phyloP scores from a whole-genome alignment of 2,113 vertebrate species.

The Danionella cerebrum region DNA sequence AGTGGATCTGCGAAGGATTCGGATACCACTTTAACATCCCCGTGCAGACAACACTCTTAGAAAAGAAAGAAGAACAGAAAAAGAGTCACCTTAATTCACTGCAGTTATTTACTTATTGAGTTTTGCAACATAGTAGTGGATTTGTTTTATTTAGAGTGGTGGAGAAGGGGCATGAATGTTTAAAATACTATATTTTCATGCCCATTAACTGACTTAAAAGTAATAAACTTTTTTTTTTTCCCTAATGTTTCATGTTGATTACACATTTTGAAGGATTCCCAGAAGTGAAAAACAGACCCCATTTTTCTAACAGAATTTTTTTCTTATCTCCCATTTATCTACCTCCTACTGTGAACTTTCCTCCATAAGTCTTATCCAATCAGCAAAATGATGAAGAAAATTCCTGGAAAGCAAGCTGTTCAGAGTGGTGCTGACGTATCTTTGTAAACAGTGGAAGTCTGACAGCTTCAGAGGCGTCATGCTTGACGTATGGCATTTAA shows the following conservation, averaged over 20 bases:
- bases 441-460: conserved; percentile 28
- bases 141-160: too few species aligned
- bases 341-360: conserved; percentile 26
- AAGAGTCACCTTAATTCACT: background rate
- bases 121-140: too few species aligned
- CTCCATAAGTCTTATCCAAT: conserved; percentile 35
- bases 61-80: background rate
- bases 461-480: conserved; percentile 21
- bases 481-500: conserved; percentile 34
- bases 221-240: background rate
- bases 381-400: conserved; percentile 13
- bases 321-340: conserved; percentile 33
- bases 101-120: background rate
- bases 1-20: conserved; percentile 74
- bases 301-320: conserved; percentile 16
- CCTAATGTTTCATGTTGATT: background rate
- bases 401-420: conserved; percentile 31
- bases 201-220: too few species aligned
- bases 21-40: conserved; percentile 83
- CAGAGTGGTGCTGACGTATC: conserved; percentile 7
- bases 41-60: conserved; percentile 84
- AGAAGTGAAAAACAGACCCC: background rate
- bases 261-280: background rate
- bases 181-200: too few species aligned
- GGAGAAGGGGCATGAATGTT: too few species aligned